A percentile compares a stretch with the other conserved stretches of the same genome.
phyloP scores from a whole-genome alignment of 2,888 invertebrate species.

The Scaptomyza tumidula region DNA sequence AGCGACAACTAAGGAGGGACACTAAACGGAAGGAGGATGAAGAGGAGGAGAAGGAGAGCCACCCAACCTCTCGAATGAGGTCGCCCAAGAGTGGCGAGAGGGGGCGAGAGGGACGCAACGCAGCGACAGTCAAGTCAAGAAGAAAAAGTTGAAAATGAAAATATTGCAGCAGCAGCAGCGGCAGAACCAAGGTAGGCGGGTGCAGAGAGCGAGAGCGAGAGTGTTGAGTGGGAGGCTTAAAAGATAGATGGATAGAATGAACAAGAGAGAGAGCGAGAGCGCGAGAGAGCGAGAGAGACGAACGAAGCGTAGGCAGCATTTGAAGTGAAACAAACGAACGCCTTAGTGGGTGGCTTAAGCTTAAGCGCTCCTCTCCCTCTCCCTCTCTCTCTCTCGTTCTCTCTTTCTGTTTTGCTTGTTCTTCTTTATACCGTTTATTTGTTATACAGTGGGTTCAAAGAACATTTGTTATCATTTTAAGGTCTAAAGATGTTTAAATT shows the following conservation, averaged over 20 bases:
- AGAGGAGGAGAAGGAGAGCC: constrained; percentile 19
- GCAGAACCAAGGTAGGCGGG: constrained; percentile 20
- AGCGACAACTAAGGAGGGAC: constrained; percentile 20
- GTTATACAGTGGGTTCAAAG: constrained; percentile 1
- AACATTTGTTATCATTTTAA: background rate
- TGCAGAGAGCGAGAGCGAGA: constrained; percentile 59
- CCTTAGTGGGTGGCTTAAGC: constrained; percentile 44
- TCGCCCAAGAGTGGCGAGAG: constrained; percentile 43
- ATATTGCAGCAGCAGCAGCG: constrained; percentile 62
- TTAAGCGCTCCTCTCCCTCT: constrained; percentile 11
- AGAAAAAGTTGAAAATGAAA: constrained; percentile 77
- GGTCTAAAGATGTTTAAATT: no score
- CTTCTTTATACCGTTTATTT: background rate
- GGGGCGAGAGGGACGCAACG: no score
- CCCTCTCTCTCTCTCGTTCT: background rate
- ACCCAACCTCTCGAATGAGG: constrained; percentile 59
- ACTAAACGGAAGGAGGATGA: background rate
- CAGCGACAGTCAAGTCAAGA: constrained; percentile 30
- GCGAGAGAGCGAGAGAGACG: constrained; percentile 9
- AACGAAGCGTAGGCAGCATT: constrained; percentile 51
- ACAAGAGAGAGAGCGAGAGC: constrained; percentile 11
- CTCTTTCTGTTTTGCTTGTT: background rate
- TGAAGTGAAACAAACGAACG: constrained; percentile 11
- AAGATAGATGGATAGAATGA: constrained; percentile 16
- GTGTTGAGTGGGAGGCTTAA: constrained; percentile 44